These are phyloP conservation scores for Zaprionus kolodkinae DNA, from an alignment of 1,140 invertebrate genomes.

Conservation along the genomic window DNA sequence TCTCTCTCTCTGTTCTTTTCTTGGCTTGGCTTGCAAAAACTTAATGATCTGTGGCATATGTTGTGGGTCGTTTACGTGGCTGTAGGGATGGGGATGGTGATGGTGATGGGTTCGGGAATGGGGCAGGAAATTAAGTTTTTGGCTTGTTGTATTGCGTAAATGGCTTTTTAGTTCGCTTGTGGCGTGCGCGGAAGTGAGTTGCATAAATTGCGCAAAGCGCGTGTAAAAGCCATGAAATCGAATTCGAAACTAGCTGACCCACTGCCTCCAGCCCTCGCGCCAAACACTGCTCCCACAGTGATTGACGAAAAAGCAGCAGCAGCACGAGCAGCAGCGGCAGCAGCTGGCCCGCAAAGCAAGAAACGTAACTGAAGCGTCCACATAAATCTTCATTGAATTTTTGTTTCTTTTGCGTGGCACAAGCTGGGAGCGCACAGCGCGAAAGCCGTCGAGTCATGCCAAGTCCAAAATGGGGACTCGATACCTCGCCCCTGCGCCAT, in stretches of 20 bases:
- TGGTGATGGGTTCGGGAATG: neutral
- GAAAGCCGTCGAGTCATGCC: conserved; percentile 69
- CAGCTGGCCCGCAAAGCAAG: conserved; percentile 50
- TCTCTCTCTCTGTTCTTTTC: conserved; percentile 24
- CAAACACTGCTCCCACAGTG: conserved; percentile 25
- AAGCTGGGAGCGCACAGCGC: conserved; percentile 6
- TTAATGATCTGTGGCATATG: conserved; percentile 81
- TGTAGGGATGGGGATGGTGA: neutral
- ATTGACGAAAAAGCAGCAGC: conserved; percentile 66
- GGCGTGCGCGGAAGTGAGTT: conserved; percentile 69
- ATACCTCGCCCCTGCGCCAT: neutral
- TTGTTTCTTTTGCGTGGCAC: conserved; percentile 17
- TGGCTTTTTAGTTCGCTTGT: conserved; percentile 71
- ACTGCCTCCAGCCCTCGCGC: conserved; percentile 11
- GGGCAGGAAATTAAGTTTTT: conserved; percentile 78
- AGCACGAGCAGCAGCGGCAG: conserved; percentile 24
- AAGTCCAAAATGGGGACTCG: conserved; percentile 26
- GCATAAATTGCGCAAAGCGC: conserved; percentile 75
- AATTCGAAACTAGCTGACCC: conserved; percentile 66
- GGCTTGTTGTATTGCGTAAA: conserved; percentile 77
- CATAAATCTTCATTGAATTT: conserved; percentile 80
- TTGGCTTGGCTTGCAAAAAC: conserved; percentile 30
- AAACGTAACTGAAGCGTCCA: conserved; percentile 63
- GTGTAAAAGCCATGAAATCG: conserved; percentile 81
- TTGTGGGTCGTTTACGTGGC: conserved; percentile 61